Conservation (phyloP, 2,888 invertebrate genomes). For the Orthonychiurus folsomi region DNA sequence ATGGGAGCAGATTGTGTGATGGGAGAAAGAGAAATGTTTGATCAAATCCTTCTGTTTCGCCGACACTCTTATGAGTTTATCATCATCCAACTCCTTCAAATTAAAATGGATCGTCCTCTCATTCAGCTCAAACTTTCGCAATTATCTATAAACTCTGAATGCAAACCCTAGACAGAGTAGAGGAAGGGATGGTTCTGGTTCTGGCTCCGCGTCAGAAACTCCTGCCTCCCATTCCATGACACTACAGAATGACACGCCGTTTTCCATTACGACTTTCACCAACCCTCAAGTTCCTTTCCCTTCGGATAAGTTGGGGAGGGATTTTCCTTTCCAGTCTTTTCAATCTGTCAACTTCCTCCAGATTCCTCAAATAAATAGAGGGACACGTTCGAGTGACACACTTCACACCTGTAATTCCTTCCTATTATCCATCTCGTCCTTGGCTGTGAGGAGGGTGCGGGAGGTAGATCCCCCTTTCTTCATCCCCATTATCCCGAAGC, state of each 20-base stretch:
- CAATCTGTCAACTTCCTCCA: background rate
- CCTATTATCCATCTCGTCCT: background rate
- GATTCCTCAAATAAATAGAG: background rate
- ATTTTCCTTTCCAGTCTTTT: no score
- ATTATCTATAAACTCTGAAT: conserved; percentile 17
- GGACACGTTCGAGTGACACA: background rate
- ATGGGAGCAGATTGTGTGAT: conserved; percentile 17
- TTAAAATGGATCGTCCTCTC: conserved; percentile 28
- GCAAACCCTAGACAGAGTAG: no score
- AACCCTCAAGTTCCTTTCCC: no score
- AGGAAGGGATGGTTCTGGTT: no score
- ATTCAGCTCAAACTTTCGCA: conserved; percentile 24
- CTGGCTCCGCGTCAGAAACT: no score
- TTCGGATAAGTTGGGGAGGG: no score
- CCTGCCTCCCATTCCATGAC: background rate
- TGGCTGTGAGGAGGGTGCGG: no score
- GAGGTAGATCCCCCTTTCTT: background rate
- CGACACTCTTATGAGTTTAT: conserved; percentile 17
- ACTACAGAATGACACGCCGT: background rate
- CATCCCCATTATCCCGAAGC: no score
- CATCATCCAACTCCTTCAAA: conserved; percentile 23
- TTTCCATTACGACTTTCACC: background rate
- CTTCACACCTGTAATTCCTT: background rate
- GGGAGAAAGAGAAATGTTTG: conserved; percentile 19
- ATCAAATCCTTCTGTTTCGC: conserved; percentile 23